Percentiles rank a stretch among this genome's conserved stretches.
Conservation (phyloP, 2,113 vertebrate species). For the Aix galericulata region DNA sequence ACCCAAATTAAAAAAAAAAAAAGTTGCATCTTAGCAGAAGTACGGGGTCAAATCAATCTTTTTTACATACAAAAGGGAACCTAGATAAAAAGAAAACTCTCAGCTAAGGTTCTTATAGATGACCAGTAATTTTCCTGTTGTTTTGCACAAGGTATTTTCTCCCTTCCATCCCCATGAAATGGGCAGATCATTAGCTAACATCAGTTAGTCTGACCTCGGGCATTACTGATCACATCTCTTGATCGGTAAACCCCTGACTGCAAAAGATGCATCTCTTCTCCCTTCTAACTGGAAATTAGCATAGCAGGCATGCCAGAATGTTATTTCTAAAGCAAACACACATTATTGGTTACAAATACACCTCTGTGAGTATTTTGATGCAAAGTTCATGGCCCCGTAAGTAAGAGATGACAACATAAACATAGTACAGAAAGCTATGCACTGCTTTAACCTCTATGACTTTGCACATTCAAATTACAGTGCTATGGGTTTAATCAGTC, state of each 20-base stretch:
- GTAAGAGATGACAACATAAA: not conserved
- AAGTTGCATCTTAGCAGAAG: not conserved
- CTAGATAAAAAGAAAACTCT: not conserved
- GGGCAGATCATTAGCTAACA: not conserved
- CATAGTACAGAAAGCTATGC: not conserved
- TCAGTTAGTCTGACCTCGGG: not conserved
- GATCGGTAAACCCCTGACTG: not conserved
- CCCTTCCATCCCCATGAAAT: not conserved
- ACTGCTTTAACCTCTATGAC: not conserved
- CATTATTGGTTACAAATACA: not conserved
- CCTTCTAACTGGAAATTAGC: slow-evolving; percentile 2
- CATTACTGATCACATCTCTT: not conserved
- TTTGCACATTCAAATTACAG: not conserved
- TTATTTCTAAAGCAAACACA: not conserved
- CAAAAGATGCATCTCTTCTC: not conserved
- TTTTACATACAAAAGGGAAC: not conserved
- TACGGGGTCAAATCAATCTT: not conserved
- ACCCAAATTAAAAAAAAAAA: not conserved
- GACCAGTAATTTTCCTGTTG: not conserved
- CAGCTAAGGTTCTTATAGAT: not conserved
- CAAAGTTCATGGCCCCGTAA: not conserved
- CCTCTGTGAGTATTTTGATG: not conserved
- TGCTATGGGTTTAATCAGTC: not conserved
- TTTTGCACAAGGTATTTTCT: not conserved
- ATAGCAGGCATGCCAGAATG: not conserved